Evolutionary conservation across 2,797 vertebrate genomes (phyloP), one percentile per base, ranked within the genome.

Genomic region (Chelon auratus): DNA sequence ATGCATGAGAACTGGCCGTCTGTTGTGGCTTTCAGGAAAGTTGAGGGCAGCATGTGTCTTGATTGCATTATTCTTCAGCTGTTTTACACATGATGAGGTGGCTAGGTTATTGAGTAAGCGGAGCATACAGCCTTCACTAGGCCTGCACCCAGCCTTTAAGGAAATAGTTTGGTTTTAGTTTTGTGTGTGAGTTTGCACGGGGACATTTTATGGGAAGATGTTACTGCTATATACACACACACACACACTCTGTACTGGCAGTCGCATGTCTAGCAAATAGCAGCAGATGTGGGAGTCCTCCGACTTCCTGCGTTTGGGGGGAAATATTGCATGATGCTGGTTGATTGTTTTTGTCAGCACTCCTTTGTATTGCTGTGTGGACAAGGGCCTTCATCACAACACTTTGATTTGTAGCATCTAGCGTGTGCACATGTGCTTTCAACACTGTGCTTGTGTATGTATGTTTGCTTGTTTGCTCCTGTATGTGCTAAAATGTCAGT

Each of bases 241-340:
- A 48, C 50, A 51, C 22, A 15, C 22, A 15, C 18, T 40, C 11
- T 17, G 5, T 76, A 50, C 66, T 80, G 45, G 69, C 45, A 76
- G 30, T 43, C 70, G 11, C 5, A 52, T 76, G 62, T 78, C 33
- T 40, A 7, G 51, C 82, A 87, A 89, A 78, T 24, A 26, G 33
- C 62, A 72, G 47, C 76, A 85, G 76, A 79, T 90, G 75, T 78
- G 56, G 67, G 68, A 78, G 18, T 58, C n/a, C 3, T 70, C 15
- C 61, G 33, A 59, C 75, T 83, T 85, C 83, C 81, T 70, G 72
- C 54, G 62, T 76, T 71, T 58, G 55, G 56, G 30, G 30, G 20
- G 58, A 40, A 9, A 26, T 75, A 61, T 58, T 67, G 43, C 14
- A 43, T 68, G n/a, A 40, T 58, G 58, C 9, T 22, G 58, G 65